phyloP scores from a whole-genome alignment of 1,140 invertebrate genomes.

The Cecropterus lyciades region DNA sequence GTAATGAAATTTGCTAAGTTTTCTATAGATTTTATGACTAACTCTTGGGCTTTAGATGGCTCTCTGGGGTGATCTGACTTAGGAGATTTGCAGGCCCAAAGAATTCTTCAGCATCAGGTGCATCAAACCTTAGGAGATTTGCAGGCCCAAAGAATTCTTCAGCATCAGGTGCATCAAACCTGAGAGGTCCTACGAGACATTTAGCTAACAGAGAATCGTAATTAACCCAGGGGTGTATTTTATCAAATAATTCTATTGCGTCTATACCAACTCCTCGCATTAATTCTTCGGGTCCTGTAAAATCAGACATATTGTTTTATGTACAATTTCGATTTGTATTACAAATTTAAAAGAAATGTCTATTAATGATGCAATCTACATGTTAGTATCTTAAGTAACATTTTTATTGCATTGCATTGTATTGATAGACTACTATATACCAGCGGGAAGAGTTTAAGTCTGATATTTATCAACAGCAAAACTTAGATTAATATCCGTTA shows the following conservation, averaged over 20 bases:
- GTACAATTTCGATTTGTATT: too few relatives aligned
- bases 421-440: too few relatives aligned
- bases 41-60: conserved; percentile 76
- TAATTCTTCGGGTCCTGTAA: conserved; percentile 89
- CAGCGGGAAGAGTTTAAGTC: too few relatives aligned
- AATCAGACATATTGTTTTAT: conserved; percentile 11
- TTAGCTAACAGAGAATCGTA: conserved; percentile 96
- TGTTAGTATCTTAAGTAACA: too few relatives aligned
- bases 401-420: too few relatives aligned
- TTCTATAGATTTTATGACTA: conserved; percentile 83
- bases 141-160: conserved; percentile 78
- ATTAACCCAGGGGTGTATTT: conserved; percentile 98
- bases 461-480: too few relatives aligned
- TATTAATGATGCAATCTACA: too few relatives aligned
- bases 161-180: conserved; percentile 74
- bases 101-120: conserved; percentile 80
- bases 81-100: conserved; percentile 65
- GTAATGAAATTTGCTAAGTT: conserved; percentile 81
- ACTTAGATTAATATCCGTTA: too few relatives aligned
- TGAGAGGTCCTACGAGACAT: conserved; percentile 93
- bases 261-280: conserved; percentile 96
- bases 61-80: conserved; percentile 75
- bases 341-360: too few relatives aligned
- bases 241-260: conserved; percentile 96
- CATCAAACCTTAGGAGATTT: conserved; percentile 79